Evolutionary conservation across 2,113 vertebrate species (phyloP).

Genomic region (Acanthochromis polyacanthus): DNA sequence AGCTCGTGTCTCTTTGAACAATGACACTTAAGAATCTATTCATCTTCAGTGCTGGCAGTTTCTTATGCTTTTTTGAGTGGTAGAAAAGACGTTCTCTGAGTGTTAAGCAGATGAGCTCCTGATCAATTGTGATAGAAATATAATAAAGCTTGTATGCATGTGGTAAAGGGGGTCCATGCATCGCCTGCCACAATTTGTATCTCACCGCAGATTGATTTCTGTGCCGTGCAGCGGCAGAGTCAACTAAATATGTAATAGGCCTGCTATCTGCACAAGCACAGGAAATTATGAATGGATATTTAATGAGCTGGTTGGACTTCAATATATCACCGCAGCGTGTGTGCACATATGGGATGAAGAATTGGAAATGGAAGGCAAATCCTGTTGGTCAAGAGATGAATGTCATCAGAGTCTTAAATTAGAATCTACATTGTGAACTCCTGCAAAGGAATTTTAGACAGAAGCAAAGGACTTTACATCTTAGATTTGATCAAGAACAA

Average conservation of each 20-base stretch:
- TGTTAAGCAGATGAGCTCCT: conserved; percentile 49
- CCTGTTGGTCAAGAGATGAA: conserved; percentile 44
- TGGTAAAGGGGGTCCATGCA: conserved; percentile 22
- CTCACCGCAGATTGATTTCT: conserved; percentile 54
- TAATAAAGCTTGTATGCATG: conserved; percentile 57
- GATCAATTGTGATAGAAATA: conserved; percentile 41
- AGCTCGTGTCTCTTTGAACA: conserved; percentile 37
- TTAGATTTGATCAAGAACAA: conserved; percentile 20
- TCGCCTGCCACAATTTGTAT: conserved; percentile 34
- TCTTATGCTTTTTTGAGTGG: conserved; percentile 43
- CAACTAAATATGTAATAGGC: conserved; percentile 70
- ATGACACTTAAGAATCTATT: conserved; percentile 47
- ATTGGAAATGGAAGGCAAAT: conserved; percentile 38
- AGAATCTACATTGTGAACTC: conserved; percentile 41
- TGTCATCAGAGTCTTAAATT: conserved; percentile 51
- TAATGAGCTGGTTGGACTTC: conserved; percentile 72
- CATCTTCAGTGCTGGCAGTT: conserved; percentile 14
- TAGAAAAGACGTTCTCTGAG: conserved; percentile 23
- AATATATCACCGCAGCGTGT: conserved; percentile 59
- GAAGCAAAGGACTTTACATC: conserved; percentile 23
- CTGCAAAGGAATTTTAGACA: conserved; percentile 9
- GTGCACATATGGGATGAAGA: conserved; percentile 50
- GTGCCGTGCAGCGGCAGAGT: conserved; percentile 29
- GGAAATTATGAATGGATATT: conserved; percentile 77
- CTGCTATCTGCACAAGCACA: conserved; percentile 57